Base-by-base conservation (phyloP, 1,140 invertebrate genomes). In the Limonius californicus region DNA sequence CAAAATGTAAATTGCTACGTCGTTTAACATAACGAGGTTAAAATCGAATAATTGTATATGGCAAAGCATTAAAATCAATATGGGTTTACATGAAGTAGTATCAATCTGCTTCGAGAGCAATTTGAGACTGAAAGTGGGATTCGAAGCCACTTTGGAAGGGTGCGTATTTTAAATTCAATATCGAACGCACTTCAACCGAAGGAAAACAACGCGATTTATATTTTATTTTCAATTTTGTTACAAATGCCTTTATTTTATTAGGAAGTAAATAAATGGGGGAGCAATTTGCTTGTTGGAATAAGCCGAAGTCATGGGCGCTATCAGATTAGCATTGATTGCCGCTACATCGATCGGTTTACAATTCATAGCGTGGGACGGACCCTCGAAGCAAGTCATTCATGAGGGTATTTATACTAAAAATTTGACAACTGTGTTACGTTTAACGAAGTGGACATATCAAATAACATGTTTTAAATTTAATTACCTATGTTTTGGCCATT, bases 171-270 rank as follows among this genome's bases (percentile, higher is more conserved):
- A 27, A 27, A 27, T 27, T 27, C 23, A 27, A 27, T 27, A 27
- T 27, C 23, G 23, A 27, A 27, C 23, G 23, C 23, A 27, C 9
- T 21, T 18, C 45, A 18, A 9, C 16, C n/a, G 45, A 50, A 19
- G 8, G 20, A 50, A 50, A 50, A 50, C 45, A 21, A 21, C 21
- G 39, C 42, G 42, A 59, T 53, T 50, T 59, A 50, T 45, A 47
- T 59, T 45, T 59, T 59, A 45, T 59, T 59, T 59, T 59, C 57
- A 47, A 23, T 59, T 59, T 59, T 59, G 57, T 20, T 45, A 59
- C 19, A 59, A 59, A 47, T 47, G 27, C 43, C 57, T 59, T 59
- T 59, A 59, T 59, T 59, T 50, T 59, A 59, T 59, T 59, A 59
- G 39, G 43, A 23, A 19, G 20, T 23, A 59, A 59, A 59, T 59